Evolutionary conservation across 2,888 invertebrate genomes (phyloP).

Genomic region (Empis stercorea): DNA sequence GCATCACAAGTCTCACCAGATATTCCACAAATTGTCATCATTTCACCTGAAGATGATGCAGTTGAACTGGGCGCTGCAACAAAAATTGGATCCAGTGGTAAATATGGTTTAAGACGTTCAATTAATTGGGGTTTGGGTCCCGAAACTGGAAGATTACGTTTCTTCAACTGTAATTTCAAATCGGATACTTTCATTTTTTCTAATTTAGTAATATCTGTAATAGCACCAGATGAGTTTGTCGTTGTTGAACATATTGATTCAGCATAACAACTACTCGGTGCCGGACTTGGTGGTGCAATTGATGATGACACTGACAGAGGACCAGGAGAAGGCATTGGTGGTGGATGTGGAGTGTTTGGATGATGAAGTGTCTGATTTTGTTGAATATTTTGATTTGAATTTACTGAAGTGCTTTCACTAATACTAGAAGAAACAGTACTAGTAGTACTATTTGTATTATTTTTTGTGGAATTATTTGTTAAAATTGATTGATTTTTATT

Average conservation of each 20-base stretch:
- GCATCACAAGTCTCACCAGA: conserved; percentile 24
- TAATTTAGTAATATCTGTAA: conserved; percentile 47
- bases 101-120: conserved; percentile 71
- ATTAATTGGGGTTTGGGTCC: conserved; percentile 92
- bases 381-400: conserved; percentile 16
- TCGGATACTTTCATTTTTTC: conserved; percentile 96
- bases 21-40: conserved; percentile 14
- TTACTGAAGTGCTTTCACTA: conserved; percentile 10
- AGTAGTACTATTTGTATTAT: conserved; percentile 25
- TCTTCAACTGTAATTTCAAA: conserved; percentile 85
- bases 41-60: conserved; percentile 38
- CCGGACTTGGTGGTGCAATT: conserved; percentile 34
- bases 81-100: conserved; percentile 37
- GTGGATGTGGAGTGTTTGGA: conserved; percentile 24
- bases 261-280: conserved; percentile 24
- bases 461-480: conserved; percentile 41
- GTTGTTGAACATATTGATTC: conserved; percentile 22
- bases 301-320: conserved; percentile 39
- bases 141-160: conserved; percentile 86
- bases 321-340: conserved; percentile 40
- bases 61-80: not conserved
- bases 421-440: conserved; percentile 1
- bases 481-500: conserved; percentile 73
- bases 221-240: conserved; percentile 14
- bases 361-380: conserved; percentile 15